Evolutionary conservation across 2,888 invertebrate species (phyloP), one percentile per base, ranked within the genome.

Genomic region (Toxonevra muliebris): DNA sequence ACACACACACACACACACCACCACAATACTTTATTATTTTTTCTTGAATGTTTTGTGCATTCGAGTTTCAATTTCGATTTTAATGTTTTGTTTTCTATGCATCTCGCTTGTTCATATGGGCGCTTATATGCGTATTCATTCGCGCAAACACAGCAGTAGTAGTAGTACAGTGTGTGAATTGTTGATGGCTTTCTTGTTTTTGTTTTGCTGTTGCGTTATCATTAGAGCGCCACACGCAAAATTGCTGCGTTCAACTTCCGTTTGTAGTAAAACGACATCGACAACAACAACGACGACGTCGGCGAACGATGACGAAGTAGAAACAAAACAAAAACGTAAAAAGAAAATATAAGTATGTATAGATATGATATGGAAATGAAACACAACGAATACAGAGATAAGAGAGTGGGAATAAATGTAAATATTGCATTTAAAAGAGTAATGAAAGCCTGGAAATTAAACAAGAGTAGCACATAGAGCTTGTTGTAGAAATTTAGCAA

Each of bases 81-180:
- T 78, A 75, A 77, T 77, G 77, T 78, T 78, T 78, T 79, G 78
- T 79, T 78, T 79, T 79, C 77, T 73, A 71, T 77, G 71, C 70
- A 65, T 79, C 76, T 57, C 70, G 69, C 72, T 77, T 70, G 70
- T 74, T 71, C 77, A 30, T n/a, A 48, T 12, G 50, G 12, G 17
- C 30, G 11, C 65, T 40, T 13, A 30, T 9, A 20, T 45, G 42
- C 54, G 3, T 43, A 11, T n/a, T 54, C 17, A 12, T 41, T 30
- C 20, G 50, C 41, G 30, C 53, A 15, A 4, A 48, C 30, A 30
- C 7, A n/a, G 55, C 2, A 12, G 55, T 30, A 20, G 20, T 12
- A 30, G 30, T 30, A 30, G 30, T 55, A 10, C 13, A 20, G 50
- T 13, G 58, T 30, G 40, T 30, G 19, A 43, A 30, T 63, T 58